Percentiles rank a stretch among this genome's conserved stretches.
These are phyloP conservation scores for Tragulus kanchil DNA, from an alignment of 2,113 vertebrate species.

Conservation along the genomic window DNA sequence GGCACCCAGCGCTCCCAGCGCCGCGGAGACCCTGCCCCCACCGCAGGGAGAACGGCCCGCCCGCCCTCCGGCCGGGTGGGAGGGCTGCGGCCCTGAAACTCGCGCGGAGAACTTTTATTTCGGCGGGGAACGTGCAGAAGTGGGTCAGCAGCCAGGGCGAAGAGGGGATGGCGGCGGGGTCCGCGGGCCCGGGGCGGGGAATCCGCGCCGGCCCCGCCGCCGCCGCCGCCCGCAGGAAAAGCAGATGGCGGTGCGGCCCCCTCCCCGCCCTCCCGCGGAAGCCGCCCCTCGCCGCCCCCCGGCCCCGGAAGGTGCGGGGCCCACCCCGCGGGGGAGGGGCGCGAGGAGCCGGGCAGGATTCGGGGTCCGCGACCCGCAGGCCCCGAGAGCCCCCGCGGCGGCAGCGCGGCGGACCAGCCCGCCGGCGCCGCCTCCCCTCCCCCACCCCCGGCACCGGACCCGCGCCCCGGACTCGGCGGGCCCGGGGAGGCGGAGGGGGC, in stretches of 20 bases:
- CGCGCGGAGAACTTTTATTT: conserved; percentile 61
- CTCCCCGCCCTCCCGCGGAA: conserved; percentile 10
- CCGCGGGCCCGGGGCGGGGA: background rate
- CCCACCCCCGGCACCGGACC: background rate
- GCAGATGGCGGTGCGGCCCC: conserved; percentile 67
- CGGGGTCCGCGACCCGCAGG: background rate
- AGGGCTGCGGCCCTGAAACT: conserved; percentile 45
- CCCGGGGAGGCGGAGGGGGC: background rate
- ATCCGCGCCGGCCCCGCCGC: background rate
- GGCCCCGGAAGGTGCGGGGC: conserved; percentile 80
- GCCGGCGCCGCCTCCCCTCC: background rate
- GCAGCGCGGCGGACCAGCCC: background rate
- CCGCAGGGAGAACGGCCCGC: background rate
- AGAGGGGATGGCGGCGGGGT: background rate
- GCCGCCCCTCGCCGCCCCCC: conserved; percentile 29
- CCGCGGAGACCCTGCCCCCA: background rate
- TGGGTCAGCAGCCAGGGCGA: background rate
- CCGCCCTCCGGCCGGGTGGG: background rate
- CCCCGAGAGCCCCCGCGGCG: background rate
- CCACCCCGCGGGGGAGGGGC: conserved; percentile 54
- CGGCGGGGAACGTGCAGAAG: background rate
- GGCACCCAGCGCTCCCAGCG: background rate
- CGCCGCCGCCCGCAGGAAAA: background rate
- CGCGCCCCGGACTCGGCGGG: background rate
- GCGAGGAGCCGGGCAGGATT: background rate